phyloP scores from a whole-genome alignment of 1,140 invertebrate species.

The Drosophila nasuta region DNA sequence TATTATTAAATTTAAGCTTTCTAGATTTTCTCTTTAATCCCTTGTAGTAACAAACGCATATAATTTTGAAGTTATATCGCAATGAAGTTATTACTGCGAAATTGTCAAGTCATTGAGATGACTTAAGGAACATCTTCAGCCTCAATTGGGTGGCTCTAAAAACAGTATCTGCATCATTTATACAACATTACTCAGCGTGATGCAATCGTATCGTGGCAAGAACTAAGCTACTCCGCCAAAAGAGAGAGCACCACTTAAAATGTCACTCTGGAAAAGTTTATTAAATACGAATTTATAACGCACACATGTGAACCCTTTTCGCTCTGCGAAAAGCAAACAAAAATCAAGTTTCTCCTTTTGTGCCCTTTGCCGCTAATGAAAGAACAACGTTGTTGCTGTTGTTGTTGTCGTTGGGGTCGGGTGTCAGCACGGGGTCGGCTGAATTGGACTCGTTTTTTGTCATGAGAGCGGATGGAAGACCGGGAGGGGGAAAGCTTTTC shows the following conservation, averaged over 20 bases:
- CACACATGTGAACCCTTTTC: conserved; percentile 63
- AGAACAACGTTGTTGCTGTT: conserved; percentile 9
- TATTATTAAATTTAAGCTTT: too few relatives aligned
- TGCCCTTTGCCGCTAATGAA: conserved; percentile 50
- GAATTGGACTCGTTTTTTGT: conserved; percentile 12
- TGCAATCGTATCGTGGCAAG: conserved; percentile 13
- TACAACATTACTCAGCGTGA: conserved; percentile 24
- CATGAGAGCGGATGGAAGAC: not conserved
- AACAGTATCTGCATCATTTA: conserved; percentile 4
- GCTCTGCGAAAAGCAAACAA: conserved; percentile 59
- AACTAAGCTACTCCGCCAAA: not conserved
- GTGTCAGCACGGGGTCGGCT: conserved; percentile 26
- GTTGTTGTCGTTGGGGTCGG: not conserved
- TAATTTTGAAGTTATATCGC: not conserved
- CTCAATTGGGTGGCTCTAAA: not conserved
- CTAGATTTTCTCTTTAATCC: not conserved
- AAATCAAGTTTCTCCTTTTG: conserved; percentile 66
- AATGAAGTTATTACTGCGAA: not conserved
- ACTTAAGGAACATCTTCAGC: not conserved
- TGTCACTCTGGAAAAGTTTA: conserved; percentile 62
- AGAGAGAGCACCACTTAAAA: conserved; percentile 53
- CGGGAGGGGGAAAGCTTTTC: not conserved
- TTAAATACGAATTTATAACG: conserved; percentile 78
- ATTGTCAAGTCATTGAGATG: conserved; percentile 3
- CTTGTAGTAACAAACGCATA: not conserved